Base-by-base conservation (phyloP, 2,797 vertebrate genomes). In the Antennarius maculatus region DNA sequence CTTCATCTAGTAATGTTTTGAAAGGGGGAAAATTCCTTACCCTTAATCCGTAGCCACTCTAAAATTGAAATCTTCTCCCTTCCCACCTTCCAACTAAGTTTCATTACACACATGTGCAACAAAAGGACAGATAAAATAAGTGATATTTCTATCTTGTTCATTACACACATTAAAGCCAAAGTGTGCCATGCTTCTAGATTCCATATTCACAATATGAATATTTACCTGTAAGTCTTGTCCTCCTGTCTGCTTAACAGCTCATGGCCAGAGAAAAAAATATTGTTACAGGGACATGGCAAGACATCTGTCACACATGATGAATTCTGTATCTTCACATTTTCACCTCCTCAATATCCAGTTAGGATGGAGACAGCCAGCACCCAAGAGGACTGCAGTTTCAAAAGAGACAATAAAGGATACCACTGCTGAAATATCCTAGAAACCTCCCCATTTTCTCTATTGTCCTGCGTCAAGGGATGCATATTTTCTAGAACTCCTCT, bases 401-500 rank as follows among this genome's bases (percentile, higher is more conserved):
- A 88, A 85, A 83, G 71, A 80, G 18, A 73, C 71, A 57, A 60
- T 81, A 74, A 71, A 81, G 50, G 57, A 75, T 81, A 74, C 74
- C 62, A 77, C 68, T 54, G 58, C 50, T 69, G 69, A 86, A 78
- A 90, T 86, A 88, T 91, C 83, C 83, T 84, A 67, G 85, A 90
- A 88, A 85, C 78, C 80, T 54, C 31, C 58, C 61, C 54, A 41
- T 68, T 65, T 75, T 80, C 74, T 76, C 75, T 62, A 48, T 69
- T 83, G 69, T 86, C 70, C 73, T 57, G 80, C 56, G 76, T 87
- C 89, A 80, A 74, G 87, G 86, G 87, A 91, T 83, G 74, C 72
- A 75, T 89, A 78, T 88, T 86, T 92, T 89, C 73, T 86, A 79
- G 85, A 91, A 82, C 79, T 86, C 84, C 89, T 91, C 80, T 82